Conservation (phyloP, 2,888 invertebrate genomes). For the Pristionchus japonicus region DNA sequence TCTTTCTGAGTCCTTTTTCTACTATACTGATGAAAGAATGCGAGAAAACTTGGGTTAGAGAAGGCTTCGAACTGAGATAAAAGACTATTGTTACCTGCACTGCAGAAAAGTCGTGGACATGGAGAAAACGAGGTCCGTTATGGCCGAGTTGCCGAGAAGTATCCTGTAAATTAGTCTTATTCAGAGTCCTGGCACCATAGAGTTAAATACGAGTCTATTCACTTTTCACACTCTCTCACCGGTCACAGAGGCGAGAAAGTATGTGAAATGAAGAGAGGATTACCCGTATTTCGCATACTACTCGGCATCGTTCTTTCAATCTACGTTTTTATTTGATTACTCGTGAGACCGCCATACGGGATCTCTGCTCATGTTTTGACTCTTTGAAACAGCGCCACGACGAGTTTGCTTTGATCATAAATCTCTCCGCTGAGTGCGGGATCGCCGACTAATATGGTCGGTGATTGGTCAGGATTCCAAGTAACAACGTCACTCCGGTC, state of each 20-base stretch:
- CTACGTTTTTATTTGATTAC: neutral
- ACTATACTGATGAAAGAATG: too few species aligned
- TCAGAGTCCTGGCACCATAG: neutral
- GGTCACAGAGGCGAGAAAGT: too few species aligned
- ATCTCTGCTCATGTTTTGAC: neutral
- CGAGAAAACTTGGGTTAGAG: too few species aligned
- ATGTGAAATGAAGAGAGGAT: too few species aligned
- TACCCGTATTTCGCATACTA: neutral
- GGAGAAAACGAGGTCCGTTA: constrained; percentile 40
- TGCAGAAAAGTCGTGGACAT: constrained; percentile 38
- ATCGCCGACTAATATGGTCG: neutral
- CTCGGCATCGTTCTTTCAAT: neutral
- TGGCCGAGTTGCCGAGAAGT: neutral
- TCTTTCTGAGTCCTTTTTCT: too few species aligned
- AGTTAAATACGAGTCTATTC: neutral
- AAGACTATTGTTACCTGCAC: constrained; percentile 36
- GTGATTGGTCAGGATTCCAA: neutral
- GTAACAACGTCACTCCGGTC: neutral
- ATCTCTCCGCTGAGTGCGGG: neutral
- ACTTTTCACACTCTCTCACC: too few species aligned
- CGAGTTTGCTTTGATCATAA: neutral
- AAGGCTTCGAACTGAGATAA: too few species aligned
- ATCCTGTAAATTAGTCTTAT: constrained; percentile 1
- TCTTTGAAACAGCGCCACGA: neutral
- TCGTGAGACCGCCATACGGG: neutral